Conservation (phyloP, 2,888 invertebrate genomes). For the Rhimphoctona megacephalus region DNA sequence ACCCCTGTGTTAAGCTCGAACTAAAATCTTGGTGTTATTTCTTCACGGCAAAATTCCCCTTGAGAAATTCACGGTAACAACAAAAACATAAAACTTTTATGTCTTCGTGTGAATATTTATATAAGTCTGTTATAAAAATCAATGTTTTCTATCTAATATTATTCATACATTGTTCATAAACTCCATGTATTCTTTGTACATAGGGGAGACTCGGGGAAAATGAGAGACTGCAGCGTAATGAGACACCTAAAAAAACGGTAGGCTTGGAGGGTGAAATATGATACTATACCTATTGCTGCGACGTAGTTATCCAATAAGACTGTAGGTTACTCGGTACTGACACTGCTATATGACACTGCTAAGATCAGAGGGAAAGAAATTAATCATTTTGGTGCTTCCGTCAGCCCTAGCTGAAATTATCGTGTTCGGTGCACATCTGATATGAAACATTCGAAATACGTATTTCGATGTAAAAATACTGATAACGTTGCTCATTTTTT, state of each 20-base stretch:
- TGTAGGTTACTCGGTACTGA: too few relatives aligned
- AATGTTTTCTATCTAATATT: neutral
- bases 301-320: neutral
- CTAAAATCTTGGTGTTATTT: slow-evolving; percentile 39
- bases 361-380: neutral
- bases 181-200: neutral
- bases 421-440: neutral
- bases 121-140: neutral
- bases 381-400: neutral
- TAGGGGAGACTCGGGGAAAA: neutral
- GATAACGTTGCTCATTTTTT: too few relatives aligned
- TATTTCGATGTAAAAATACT: neutral
- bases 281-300: neutral
- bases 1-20: neutral
- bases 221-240: neutral
- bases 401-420: neutral
- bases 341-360: neutral
- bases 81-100: neutral
- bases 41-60: neutral
- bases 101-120: neutral
- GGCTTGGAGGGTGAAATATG: neutral
- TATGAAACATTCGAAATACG: neutral
- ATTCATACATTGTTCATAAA: too few relatives aligned
- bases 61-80: slow-evolving; percentile 1
- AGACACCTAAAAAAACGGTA: neutral